A percentile compares a stretch with the other conserved stretches of the same genome.
Evolutionary conservation across 2,888 invertebrate species (phyloP).

Genomic region (Pherbina coryleti): DNA sequence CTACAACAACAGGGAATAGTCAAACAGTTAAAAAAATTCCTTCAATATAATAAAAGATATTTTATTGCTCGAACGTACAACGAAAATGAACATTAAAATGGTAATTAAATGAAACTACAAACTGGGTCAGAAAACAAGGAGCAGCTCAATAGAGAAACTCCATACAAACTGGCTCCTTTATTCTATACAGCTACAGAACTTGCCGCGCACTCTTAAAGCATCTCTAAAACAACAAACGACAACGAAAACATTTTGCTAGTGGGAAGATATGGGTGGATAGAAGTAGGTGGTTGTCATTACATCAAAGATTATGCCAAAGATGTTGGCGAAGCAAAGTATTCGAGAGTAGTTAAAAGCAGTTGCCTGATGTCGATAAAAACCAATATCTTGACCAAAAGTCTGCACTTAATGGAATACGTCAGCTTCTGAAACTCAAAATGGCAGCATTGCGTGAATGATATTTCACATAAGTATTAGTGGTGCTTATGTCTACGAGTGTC

Average conservation of each 20-base stretch:
- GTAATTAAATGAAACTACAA: constrained; percentile 13
- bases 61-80: background rate
- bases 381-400: constrained; percentile 15
- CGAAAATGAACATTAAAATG: background rate
- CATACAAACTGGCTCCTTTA: no score
- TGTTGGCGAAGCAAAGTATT: background rate
- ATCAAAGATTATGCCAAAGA: background rate
- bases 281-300: background rate
- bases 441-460: background rate
- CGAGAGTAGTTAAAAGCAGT: constrained; percentile 20
- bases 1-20: no score
- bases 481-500: no score
- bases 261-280: background rate
- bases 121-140: background rate
- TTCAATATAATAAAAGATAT: no score
- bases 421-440: background rate
- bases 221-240: background rate
- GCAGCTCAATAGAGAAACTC: background rate
- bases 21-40: no score
- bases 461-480: no score
- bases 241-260: background rate
- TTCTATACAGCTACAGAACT: background rate
- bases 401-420: constrained; percentile 27
- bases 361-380: constrained; percentile 10
- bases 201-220: background rate